Evolutionary conservation across 2,113 vertebrate genomes (phyloP), one percentile per base, ranked within the genome.

Genomic region (Anarhynchus alexandrinus): DNA sequence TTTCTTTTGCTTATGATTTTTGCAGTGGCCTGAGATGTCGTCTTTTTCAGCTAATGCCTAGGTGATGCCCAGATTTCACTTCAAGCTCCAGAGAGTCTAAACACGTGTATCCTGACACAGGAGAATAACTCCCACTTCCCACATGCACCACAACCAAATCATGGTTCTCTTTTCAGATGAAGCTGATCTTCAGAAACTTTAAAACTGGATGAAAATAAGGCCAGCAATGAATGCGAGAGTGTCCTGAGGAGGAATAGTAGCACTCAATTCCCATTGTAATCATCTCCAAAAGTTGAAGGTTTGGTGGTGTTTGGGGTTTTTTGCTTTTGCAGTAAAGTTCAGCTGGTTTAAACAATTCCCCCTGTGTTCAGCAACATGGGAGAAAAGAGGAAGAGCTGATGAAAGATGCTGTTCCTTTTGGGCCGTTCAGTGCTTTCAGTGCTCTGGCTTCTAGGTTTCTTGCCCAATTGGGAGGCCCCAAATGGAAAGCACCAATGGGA

Each of bases 391-490:
- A 82, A 93, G 15, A 83, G n/a, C 11, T 49, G 67, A 57, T 54
- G 15, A 7, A 59, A 83, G 66, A 64, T 18, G 32, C 19, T 42
- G 9, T 36, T 86, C 34, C 20, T 85, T 82, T 72, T 2, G 10
- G 34, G 49, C 25, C 69, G 34, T 52, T 80, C 67, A 69, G 62
- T 5, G 25, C 23, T 77, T 79, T 80, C 66, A 82, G 67, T 20
- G n/a, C 19, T 61, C 34, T 66, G 55, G 18, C 49, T n/a, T 49
- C 30, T 18, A 49, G 25, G 12, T 29, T 91, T 49, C 58, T 87
- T 89, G 32, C 51, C 43, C n/a, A 18, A 54, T 51, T 6, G 0
- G 8, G 15, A 19, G 36, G 16, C n/a, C 83, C 66, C 0, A 0
- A 72, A 69, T 15, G 17, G 34, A 86, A 43, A 80, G 47, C 19